phyloP scores from a whole-genome alignment of 2,113 vertebrate species.

The Fregetta grallaria region DNA sequence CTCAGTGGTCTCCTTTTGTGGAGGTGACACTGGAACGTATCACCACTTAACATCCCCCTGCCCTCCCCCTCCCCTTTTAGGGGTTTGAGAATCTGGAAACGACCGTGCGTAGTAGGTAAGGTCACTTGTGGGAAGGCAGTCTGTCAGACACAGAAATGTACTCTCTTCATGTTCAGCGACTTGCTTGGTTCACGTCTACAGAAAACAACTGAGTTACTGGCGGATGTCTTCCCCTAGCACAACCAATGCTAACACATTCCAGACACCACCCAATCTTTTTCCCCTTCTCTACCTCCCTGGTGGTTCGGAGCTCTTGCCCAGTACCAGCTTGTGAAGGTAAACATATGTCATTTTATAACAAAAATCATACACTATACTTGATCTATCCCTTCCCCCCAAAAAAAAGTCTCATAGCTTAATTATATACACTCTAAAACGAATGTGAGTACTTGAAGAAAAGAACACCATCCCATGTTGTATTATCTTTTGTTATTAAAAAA shows the following conservation, averaged over 20 bases:
- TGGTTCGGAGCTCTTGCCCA: neutral
- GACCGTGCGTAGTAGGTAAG: neutral
- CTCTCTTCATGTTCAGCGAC: neutral
- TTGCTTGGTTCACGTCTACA: neutral
- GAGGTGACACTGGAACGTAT: neutral
- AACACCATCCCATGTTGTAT: neutral
- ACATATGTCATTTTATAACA: neutral
- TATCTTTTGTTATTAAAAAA: constrained; percentile 35
- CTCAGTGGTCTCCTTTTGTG: neutral
- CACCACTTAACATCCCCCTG: neutral
- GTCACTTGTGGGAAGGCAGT: neutral
- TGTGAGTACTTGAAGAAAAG: neutral
- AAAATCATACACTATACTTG: neutral
- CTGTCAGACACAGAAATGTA: neutral
- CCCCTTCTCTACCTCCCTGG: neutral
- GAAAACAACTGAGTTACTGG: neutral
- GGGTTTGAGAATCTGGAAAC: neutral
- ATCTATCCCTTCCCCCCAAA: rapidly evolving
- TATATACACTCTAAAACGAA: neutral
- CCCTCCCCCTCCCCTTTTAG: neutral
- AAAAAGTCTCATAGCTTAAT: neutral
- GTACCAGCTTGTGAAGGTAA: neutral
- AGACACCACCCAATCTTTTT: neutral
- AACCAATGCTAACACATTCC: neutral
- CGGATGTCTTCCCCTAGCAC: neutral